phyloP scores from a whole-genome alignment of 2,797 vertebrate species.

The Pipistrellus pygmaeus region DNA sequence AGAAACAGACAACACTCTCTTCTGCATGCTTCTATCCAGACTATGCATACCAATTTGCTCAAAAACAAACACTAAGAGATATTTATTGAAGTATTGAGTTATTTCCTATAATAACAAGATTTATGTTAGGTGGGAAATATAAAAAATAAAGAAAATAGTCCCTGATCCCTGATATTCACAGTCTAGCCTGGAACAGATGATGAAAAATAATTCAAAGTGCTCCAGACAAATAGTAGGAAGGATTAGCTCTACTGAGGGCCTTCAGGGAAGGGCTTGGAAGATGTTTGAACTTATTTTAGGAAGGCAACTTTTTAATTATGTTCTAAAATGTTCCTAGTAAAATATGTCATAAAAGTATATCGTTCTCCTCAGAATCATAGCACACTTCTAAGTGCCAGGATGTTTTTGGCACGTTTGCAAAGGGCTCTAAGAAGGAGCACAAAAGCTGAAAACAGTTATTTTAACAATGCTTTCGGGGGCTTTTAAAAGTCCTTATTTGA shows the following conservation, averaged over 20 bases:
- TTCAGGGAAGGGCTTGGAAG: not conserved
- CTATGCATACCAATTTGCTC: not conserved
- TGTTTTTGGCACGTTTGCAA: not conserved
- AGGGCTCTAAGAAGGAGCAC: not conserved
- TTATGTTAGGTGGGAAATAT: not conserved
- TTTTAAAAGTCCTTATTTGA: slow-evolving; percentile 39
- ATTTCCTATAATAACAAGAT: not conserved
- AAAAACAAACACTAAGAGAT: slow-evolving; percentile 5
- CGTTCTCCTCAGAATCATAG: not conserved
- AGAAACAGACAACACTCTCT: slow-evolving; percentile 49
- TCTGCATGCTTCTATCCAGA: not conserved
- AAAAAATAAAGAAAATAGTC: not conserved
- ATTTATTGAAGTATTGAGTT: slow-evolving; percentile 23
- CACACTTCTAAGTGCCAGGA: not conserved
- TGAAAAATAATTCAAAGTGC: not conserved
- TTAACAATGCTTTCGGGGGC: not conserved
- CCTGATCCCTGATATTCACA: not conserved
- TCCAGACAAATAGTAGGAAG: not conserved
- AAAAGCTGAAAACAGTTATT: not conserved
- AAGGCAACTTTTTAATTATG: not conserved
- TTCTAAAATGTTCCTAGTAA: not conserved
- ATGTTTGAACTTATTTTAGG: not conserved
- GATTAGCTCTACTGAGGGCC: not conserved
- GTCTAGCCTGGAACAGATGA: not conserved
- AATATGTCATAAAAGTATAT: not conserved